Evolutionary conservation across 2,888 invertebrate species (phyloP), one percentile per base, ranked within the genome.

Genomic region (Drosophila kambysellisi): DNA sequence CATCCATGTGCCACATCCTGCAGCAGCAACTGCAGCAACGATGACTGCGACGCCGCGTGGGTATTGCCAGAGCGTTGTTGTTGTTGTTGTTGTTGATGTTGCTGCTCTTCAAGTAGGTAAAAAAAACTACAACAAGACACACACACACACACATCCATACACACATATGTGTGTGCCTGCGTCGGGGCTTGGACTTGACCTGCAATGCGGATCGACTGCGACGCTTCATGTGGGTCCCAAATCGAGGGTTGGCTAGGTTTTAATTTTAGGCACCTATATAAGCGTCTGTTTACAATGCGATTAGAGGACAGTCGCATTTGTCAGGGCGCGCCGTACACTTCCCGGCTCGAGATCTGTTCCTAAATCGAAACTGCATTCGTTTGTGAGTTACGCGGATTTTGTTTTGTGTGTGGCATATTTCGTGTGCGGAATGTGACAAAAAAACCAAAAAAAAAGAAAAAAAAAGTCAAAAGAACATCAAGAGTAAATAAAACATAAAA

Each of bases 1-100:
- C 88, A 76, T 87, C 91, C 92, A 92, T 91, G 89, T 92, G 92
- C 91, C 91, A 88, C 88, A 91, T 91, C 88, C 83, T 81, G 83
- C 74, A 46, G 61, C 76, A 64, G 52, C 63, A 56, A 4, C 39
- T 30, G 12, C n/a, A 41, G 15, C 29, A 50, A 59, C 51, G 52
- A 15, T 17, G 50, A 63, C 46, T 53, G 35, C 61, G 67, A 70
- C 83, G 76, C 80, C 81, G 90, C 88, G 82, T 81, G 80, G 82
- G 79, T 81, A 80, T 79, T 88, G 83, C 88, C 84, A 57, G 67
- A 52, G 54, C 39, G 39, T 63, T 52, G 33, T 25, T 35, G 9
- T 59, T 51, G 9, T 59, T 51, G 3, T 11, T 50, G 50, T 50
- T 41, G 39, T 51, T 56, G 39, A 8, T 39, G 29, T 50, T 67